Evolutionary conservation across 2,888 invertebrate genomes (phyloP), one percentile per base, ranked within the genome.

Genomic region (Cheilosia impressa): DNA sequence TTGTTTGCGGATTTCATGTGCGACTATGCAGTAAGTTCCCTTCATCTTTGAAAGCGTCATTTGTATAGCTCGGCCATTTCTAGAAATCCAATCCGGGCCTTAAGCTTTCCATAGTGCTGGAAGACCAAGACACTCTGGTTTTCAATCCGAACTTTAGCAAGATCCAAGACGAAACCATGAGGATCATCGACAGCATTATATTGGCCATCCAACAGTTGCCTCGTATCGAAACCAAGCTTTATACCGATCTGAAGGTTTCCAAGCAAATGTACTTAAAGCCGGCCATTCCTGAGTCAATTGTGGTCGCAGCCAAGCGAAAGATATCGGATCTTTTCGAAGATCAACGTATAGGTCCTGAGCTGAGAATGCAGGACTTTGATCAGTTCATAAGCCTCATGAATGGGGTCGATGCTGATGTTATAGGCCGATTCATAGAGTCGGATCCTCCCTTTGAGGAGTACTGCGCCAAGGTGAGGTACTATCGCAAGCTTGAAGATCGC

Each of bases 121-220:
- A 92, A 79, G 91, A 91, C 4, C 91, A 92, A 63, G 95, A 95
- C 17, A 93, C 93, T 0, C 93, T 96, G 50, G 93, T 93, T 31
- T 97, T 97, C 89, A 96, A 95, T 79, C 97, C 97, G 0, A 93
- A 95, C 0, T 97, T 97, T 89, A 94, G 95, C 68, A 95, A 95
- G 89, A 96, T 98, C 89, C 94, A 94, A 87, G 94, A 95, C 62
- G 95, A 95, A 81, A 92, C 98, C 1, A 91, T 96, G 47, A 93
- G 94, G 58, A 93, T 96, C 22, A 95, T 97, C 87, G 96, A 96
- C 88, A 94, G 94, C n/a, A 94, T 98, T 88, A 94, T 96, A 13
- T 94, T 95, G 80, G 95, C 96, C 0, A 95, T 97, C 38, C 93
- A 94, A 85, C 93, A 94, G 43, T 93, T 97, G 66, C 96, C 97